Conservation (phyloP, 64 coral and sea anemone genomes). For the Pachyseris speciosa region DNA sequence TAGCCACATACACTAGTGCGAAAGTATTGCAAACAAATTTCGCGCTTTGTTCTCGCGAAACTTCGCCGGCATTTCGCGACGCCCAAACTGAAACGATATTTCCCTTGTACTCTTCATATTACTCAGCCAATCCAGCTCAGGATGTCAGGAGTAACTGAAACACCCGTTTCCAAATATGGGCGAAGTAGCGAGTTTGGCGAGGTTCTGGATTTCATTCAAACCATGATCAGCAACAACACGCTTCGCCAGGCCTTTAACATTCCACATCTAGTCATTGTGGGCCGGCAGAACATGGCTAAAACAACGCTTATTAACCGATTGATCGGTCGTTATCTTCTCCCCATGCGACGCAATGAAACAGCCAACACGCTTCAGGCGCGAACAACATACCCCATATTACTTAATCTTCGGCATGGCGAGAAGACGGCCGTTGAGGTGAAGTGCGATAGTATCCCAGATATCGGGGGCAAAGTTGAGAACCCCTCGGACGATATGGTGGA, state of each 20-base stretch:
- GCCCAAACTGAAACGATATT: too few species aligned
- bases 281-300: constrained; percentile 71
- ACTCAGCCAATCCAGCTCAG: neutral
- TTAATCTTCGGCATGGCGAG: constrained; percentile 64
- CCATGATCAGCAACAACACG: constrained; percentile 24
- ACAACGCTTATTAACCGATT: constrained; percentile 65
- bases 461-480: constrained; percentile 21
- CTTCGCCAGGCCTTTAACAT: constrained; percentile 56
- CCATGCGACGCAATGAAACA: constrained; percentile 80
- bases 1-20: too few species aligned
- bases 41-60: too few species aligned
- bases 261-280: constrained; percentile 60
- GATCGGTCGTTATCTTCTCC: constrained; percentile 79
- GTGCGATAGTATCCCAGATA: neutral
- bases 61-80: too few species aligned
- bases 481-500: constrained; percentile 67
- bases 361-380: constrained; percentile 76
- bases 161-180: constrained; percentile 54
- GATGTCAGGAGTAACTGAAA: neutral
- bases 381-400: constrained; percentile 82
- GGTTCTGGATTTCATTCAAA: constrained; percentile 64
- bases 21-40: too few species aligned
- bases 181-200: constrained; percentile 46
- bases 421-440: constrained; percentile 21
- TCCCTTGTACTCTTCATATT: too few species aligned